phyloP scores from a whole-genome alignment of 2,113 vertebrate genomes.

The Leucosticte australis region DNA sequence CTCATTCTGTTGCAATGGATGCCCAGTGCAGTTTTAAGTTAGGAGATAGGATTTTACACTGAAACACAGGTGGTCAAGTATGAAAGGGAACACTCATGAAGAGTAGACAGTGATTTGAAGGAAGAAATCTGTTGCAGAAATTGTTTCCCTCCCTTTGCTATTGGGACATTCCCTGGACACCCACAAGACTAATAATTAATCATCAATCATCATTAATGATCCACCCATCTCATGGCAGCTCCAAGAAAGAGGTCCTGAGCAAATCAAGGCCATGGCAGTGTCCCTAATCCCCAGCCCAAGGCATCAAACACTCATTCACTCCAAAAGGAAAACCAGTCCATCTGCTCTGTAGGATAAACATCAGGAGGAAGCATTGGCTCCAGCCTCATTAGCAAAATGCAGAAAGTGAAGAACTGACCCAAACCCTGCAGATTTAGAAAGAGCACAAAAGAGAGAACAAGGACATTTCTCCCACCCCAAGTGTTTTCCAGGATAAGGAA shows the following conservation, averaged over 20 bases:
- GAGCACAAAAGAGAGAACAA: neutral
- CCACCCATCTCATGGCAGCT: neutral
- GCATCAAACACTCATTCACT: neutral
- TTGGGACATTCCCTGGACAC: neutral
- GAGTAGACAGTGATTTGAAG: neutral
- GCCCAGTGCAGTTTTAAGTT: neutral
- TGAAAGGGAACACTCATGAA: neutral
- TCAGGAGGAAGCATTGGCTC: neutral
- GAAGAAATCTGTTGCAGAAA: neutral
- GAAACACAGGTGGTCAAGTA: neutral
- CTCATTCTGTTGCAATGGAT: neutral
- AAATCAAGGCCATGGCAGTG: neutral
- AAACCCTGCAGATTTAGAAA: neutral
- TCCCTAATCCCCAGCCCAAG: neutral
- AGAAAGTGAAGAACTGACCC: neutral
- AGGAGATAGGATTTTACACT: neutral
- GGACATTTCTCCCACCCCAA: neutral
- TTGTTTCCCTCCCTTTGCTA: neutral
- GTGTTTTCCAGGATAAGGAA: neutral
- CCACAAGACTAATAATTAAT: neutral
- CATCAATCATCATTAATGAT: neutral
- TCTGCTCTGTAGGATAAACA: neutral
- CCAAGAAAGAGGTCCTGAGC: neutral
- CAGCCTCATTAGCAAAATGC: neutral
- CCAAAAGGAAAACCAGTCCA: neutral